Percentiles rank a stretch among this genome's conserved stretches.
Evolutionary conservation across 2,113 vertebrate species (phyloP).

Genomic region (Platichthys flesus): DNA sequence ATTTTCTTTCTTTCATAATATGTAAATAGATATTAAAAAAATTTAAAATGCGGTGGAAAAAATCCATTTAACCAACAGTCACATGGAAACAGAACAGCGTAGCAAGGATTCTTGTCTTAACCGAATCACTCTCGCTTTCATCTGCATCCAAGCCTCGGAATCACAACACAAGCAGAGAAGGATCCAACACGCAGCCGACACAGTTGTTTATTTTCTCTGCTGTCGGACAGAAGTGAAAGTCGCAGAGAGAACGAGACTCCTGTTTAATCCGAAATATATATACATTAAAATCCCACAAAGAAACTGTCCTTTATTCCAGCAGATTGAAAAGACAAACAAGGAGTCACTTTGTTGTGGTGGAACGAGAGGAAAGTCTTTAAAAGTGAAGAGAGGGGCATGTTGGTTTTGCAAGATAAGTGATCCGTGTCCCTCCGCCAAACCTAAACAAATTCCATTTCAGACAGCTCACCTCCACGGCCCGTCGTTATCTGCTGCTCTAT

Average conservation of each 20-base stretch:
- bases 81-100: slow-evolving; percentile 53
- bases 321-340: slow-evolving; percentile 75
- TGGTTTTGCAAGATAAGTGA: slow-evolving; percentile 82
- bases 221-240: slow-evolving; percentile 65
- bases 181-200: slow-evolving; percentile 46
- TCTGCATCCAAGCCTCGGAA: slow-evolving; percentile 68
- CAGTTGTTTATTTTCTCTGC: slow-evolving; percentile 82
- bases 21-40: slow-evolving; percentile 24
- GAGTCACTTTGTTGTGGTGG: slow-evolving; percentile 71
- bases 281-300: background rate
- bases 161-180: slow-evolving; percentile 70
- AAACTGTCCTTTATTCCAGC: slow-evolving; percentile 50
- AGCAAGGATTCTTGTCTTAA: slow-evolving; percentile 56
- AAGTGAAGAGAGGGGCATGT: slow-evolving; percentile 74
- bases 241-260: slow-evolving; percentile 23
- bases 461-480: slow-evolving; percentile 75
- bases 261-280: slow-evolving; percentile 44
- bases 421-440: slow-evolving; percentile 78
- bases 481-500: slow-evolving; percentile 77
- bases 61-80: slow-evolving; percentile 24
- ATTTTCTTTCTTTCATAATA: background rate
- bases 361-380: slow-evolving; percentile 64
- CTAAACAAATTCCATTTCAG: slow-evolving; percentile 84
- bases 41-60: slow-evolving; percentile 33
- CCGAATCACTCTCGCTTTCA: slow-evolving; percentile 62